Base-by-base conservation (phyloP, 2,888 invertebrate species). In the Julus scanicus region DNA sequence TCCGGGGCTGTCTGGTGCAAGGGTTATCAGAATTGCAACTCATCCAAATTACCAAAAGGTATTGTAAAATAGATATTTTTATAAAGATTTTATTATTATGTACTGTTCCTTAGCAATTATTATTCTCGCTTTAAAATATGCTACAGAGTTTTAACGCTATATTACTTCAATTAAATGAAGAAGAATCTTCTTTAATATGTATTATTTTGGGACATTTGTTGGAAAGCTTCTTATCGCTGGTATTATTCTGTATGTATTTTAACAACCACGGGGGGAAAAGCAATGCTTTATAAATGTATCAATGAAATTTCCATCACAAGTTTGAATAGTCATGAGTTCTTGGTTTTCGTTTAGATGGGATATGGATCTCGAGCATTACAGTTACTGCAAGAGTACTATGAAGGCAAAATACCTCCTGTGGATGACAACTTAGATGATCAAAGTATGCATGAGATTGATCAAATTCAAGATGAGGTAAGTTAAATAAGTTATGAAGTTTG, bases 31-130 rank as follows among this genome's bases (percentile, higher is more conserved):
- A 90, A 98, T 99, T 90, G 99, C 99, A 8, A 99, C 99, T 0
- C 99, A 99, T 94, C 99, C 99, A 0, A 97, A 98, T 90, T 99
- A 98, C 92, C 98, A 98, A 92, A 94, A 96, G 91, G 96, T 96
- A 87, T 44, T 15, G 8, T 87, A 13, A 17, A 84, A 84, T 29
- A 2, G 39, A 17, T 63, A 6, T 6, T 63, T 87, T 57, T 2
- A n/a, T 2, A 29, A 57, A 49, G 63, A 39, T 86, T 88, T 48
- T 89, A 88, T 71, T 88, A 4, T 48, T 89, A 90, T 13, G 20
- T n/a, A n/a, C n/a, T n/a, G n/a, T n/a, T n/a, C n/a, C n/a, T n/a
- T n/a, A n/a, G n/a, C n/a, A n/a, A n/a, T n/a, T n/a, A n/a, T n/a
- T n/a, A n/a, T n/a, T n/a, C n/a, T n/a, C n/a, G n/a, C n/a, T n/a